Evolutionary conservation across 2,888 invertebrate species (phyloP).

Genomic region (Ephialtes manifestator): DNA sequence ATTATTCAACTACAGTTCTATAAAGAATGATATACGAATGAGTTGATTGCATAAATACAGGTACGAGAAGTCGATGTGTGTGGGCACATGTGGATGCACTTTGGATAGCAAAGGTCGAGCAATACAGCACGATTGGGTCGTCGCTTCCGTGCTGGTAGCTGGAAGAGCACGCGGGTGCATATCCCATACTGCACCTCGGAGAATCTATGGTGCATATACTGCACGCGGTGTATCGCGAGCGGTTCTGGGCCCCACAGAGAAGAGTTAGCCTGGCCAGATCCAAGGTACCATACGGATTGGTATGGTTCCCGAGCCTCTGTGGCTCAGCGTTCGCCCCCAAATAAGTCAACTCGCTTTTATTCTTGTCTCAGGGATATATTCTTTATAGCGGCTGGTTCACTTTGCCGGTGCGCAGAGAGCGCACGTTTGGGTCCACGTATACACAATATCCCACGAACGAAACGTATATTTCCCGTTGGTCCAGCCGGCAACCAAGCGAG

Average conservation of each 20-base stretch:
- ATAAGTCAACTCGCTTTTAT: conserved; percentile 84
- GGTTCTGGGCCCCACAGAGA: neutral
- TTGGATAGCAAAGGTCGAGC: conserved; percentile 81
- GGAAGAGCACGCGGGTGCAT: conserved; percentile 23
- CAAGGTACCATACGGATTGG: conserved; percentile 21
- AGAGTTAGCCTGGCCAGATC: conserved; percentile 30
- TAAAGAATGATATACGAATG: conserved; percentile 8
- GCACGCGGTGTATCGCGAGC: conserved; percentile 11
- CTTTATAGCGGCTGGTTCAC: conserved; percentile 78
- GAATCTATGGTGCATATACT: conserved; percentile 46
- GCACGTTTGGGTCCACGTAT: conserved; percentile 44
- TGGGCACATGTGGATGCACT: conserved; percentile 60
- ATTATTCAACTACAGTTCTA: conserved; percentile 4
- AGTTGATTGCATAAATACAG: conserved; percentile 16
- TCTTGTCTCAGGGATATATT: conserved; percentile 83
- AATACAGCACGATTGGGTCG: conserved; percentile 81
- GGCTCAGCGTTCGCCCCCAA: conserved; percentile 71
- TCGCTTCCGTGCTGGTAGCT: conserved; percentile 76
- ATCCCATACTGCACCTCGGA: conserved; percentile 56
- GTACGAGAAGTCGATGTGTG: conserved; percentile 66
- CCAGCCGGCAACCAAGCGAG: conserved; percentile 54
- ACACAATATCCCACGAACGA: conserved; percentile 35
- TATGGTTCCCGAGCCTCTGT: conserved; percentile 54
- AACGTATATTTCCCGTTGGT: conserved; percentile 60
- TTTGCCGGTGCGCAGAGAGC: conserved; percentile 56